Conservation (phyloP, 2,888 invertebrate species). For the Trissolcus japonicus region DNA sequence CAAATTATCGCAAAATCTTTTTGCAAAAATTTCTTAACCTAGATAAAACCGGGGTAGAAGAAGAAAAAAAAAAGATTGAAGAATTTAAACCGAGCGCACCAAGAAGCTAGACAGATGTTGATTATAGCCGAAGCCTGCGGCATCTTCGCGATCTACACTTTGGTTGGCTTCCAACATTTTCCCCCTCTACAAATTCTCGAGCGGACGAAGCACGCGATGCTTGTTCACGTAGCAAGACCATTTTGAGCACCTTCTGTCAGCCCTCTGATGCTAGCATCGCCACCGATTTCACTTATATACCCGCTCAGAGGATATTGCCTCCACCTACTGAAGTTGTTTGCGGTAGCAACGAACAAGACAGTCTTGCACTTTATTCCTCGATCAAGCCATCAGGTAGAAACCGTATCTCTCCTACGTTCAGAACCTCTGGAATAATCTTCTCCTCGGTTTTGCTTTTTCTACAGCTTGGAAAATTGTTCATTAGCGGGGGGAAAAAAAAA, state of each 20-base stretch:
- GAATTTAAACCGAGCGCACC: conserved; percentile 60
- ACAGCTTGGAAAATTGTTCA: too few relatives aligned
- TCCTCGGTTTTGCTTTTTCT: too few relatives aligned
- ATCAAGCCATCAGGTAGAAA: too few relatives aligned
- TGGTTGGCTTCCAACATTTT: conserved; percentile 51
- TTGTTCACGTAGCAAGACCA: conserved; percentile 11
- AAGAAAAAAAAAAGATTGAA: background rate
- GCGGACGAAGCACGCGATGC: conserved; percentile 61
- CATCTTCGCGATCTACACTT: conserved; percentile 56
- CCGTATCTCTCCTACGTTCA: too few relatives aligned
- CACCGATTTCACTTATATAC: conserved; percentile 48
- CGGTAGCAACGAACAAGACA: too few relatives aligned
- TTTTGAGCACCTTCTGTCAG: conserved; percentile 41
- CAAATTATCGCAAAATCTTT: too few relatives aligned
- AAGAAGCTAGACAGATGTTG: conserved; percentile 70
- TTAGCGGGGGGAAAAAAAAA: too few relatives aligned
- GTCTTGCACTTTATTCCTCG: too few relatives aligned
- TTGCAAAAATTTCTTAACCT: too few relatives aligned
- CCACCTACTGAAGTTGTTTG: conserved; percentile 11
- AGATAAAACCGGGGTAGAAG: conserved; percentile 18
- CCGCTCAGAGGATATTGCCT: conserved; percentile 46
- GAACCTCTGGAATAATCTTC: too few relatives aligned
- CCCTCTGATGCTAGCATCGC: conserved; percentile 42
- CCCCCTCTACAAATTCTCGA: conserved; percentile 53
- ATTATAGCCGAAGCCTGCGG: conserved; percentile 67